These are phyloP conservation scores for Salvelinus namaycush DNA, from an alignment of 2,113 vertebrate genomes.

Conservation along the genomic window DNA sequence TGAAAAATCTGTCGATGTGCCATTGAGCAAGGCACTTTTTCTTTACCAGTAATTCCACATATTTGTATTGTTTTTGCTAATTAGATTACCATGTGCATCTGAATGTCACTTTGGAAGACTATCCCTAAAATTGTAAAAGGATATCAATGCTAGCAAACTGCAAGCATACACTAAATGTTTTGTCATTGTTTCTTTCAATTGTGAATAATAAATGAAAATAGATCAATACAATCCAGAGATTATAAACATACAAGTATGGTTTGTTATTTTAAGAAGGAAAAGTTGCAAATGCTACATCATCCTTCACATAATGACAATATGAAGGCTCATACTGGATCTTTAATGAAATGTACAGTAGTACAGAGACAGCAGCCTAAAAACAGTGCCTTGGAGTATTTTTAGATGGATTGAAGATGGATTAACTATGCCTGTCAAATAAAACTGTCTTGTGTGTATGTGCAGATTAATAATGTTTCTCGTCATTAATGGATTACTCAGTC, in stretches of 20 bases:
- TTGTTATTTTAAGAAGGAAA: no score
- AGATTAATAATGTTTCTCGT: conserved; percentile 47
- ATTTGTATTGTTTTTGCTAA: no score
- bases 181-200: no score
- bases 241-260: no score
- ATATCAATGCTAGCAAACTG: no score
- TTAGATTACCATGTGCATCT: background rate
- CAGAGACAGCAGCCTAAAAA: background rate
- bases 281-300: no score
- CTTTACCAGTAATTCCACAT: no score
- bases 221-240: background rate
- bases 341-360: background rate
- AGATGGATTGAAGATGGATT: conserved; percentile 12
- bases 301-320: background rate
- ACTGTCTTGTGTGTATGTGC: conserved; percentile 30
- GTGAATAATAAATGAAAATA: background rate
- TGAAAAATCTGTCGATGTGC: no score
- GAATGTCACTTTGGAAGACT: background rate
- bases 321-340: background rate
- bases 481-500: conserved; percentile 47
- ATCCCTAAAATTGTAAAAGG: background rate
- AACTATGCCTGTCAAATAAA: conserved; percentile 26
- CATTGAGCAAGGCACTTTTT: no score
- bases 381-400: background rate
- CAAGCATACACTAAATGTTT: no score